phyloP scores from a whole-genome alignment of 2,888 invertebrate genomes.

The Pediacus dermestoides region DNA sequence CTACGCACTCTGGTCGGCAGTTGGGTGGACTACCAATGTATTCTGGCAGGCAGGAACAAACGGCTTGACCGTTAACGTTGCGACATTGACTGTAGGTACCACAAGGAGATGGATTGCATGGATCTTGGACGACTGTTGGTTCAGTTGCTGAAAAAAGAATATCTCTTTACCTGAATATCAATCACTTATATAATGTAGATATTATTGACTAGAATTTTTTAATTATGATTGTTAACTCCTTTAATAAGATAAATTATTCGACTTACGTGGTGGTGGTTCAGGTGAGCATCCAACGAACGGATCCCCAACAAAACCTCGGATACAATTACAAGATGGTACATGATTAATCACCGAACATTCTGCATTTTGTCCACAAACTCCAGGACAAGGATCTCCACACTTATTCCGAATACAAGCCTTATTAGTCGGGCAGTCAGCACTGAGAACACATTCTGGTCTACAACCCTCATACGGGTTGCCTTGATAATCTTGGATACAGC shows the following conservation, averaged over 20 bases:
- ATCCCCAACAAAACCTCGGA: constrained; percentile 70
- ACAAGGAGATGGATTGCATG: constrained; percentile 71
- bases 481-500: constrained; percentile 74
- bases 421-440: constrained; percentile 79
- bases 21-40: constrained; percentile 70
- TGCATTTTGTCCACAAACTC: constrained; percentile 78
- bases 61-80: constrained; percentile 62
- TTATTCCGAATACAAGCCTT: constrained; percentile 80
- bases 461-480: constrained; percentile 86
- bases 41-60: constrained; percentile 69
- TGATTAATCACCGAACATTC: constrained; percentile 83
- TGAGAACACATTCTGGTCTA: constrained; percentile 82
- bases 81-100: constrained; percentile 72
- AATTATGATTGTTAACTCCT: neutral
- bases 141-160: constrained; percentile 29
- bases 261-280: constrained; percentile 39
- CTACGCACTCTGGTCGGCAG: constrained; percentile 74
- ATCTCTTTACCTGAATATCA: constrained; percentile 1
- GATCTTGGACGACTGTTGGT: constrained; percentile 51
- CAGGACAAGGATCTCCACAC: constrained; percentile 82
- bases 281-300: constrained; percentile 58
- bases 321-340: constrained; percentile 79
- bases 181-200: constrained; percentile 1
- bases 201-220: neutral
- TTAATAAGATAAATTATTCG: neutral